phyloP scores from a whole-genome alignment of 2,797 vertebrate species.

The Paedocypris micromegethes region DNA sequence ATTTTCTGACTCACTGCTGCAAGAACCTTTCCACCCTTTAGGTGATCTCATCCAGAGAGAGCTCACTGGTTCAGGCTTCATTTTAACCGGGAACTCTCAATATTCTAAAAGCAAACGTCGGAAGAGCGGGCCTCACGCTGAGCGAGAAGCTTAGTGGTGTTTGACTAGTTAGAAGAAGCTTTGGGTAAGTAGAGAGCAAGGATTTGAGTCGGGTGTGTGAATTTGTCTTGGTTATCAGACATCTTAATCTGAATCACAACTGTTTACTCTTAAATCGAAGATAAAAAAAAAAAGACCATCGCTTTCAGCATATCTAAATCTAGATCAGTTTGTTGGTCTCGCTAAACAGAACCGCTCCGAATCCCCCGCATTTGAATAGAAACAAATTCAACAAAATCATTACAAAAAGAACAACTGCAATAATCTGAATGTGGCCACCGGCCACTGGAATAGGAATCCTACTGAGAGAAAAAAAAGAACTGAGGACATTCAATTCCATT shows the following conservation, averaged over 20 bases:
- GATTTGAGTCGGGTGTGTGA: conserved; percentile 4
- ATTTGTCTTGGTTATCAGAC: conserved; percentile 8
- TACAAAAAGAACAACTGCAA: no score
- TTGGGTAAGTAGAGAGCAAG: conserved; percentile 21
- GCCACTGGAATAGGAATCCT: not conserved
- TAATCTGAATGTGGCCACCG: no score
- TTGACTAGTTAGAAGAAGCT: conserved; percentile 27
- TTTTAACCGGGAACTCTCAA: conserved; percentile 32
- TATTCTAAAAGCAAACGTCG: conserved; percentile 27
- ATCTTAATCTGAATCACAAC: conserved; percentile 5
- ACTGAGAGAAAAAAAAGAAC: not conserved
- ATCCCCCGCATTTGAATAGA: no score
- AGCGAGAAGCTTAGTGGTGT: conserved; percentile 25
- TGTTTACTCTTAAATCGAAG: not conserved
- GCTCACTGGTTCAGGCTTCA: conserved; percentile 38
- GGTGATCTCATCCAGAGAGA: conserved; percentile 46
- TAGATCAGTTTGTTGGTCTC: no score
- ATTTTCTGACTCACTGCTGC: conserved; percentile 64
- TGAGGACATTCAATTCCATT: no score
- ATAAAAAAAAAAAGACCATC: not conserved
- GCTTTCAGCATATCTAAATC: not conserved
- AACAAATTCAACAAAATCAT: no score
- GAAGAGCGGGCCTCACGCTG: conserved; percentile 24
- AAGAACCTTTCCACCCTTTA: conserved; percentile 50
- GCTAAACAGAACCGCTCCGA: no score